Base-by-base conservation (phyloP, 2,888 invertebrate species). In the Timandra comae region DNA sequence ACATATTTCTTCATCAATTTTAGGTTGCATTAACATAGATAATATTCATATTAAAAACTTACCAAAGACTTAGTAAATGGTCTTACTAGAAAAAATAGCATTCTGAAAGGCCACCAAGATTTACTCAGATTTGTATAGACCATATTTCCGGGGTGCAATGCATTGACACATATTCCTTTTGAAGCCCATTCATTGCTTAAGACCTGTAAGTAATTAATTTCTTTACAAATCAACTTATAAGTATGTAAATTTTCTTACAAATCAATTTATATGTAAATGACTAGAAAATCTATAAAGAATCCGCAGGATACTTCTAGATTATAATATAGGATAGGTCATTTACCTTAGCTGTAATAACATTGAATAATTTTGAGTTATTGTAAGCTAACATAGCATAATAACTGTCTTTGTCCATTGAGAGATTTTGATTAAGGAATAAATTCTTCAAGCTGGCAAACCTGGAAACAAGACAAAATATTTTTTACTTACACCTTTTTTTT, bases 31-130 rank as follows among this genome's bases (percentile, higher is more conserved):
- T n/a, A n/a, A n/a, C n/a, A n/a, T n/a, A n/a, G n/a, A n/a, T n/a
- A n/a, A n/a, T n/a, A n/a, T n/a, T n/a, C n/a, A n/a, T n/a, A n/a
- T n/a, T n/a, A n/a, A n/a, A n/a, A 27, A 66, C 88, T 87, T 80
- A 96, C 96, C 89, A 97, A 67, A 12, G 96, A 95, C 73, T 99
- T 99, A 0, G 98, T 97, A 73, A 98, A 99, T 4, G 98, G 98
- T 34, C 96, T 87, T 7, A 93, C 93, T 1, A 97, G 19, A n/a
- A 89, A 87, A 66, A 95, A 97, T 0, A 94, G 63, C 0, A 96
- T 50, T 49, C 92, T 84, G 63, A 91, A 95, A 10, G 94, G 58
- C 95, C 97, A 97, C 91, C 95, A 97, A 59, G 95, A 88, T 29
- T 94, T 88, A 27, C 91, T 82, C 4, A 98, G 33, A 45, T 89